Percentiles rank a stretch among this genome's conserved stretches.
Evolutionary conservation across 2,797 vertebrate species (phyloP).

Genomic region (Threskiornis aethiopicus): DNA sequence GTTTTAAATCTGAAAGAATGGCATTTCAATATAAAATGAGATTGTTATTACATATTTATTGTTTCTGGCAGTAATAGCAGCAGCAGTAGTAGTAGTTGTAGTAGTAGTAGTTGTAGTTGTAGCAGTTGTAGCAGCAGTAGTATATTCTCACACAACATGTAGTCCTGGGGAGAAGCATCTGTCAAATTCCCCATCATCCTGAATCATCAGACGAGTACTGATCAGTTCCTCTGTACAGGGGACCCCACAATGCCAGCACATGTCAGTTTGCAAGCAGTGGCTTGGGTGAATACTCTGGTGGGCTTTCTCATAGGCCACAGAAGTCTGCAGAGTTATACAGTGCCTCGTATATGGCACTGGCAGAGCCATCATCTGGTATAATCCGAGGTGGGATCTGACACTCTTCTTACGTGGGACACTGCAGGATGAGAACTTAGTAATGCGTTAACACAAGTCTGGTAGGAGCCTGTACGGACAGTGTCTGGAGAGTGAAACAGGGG

Average conservation of each 20-base stretch:
- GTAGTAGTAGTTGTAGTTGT: background rate
- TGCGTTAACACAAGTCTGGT: background rate
- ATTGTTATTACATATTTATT: background rate
- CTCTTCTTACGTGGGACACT: background rate
- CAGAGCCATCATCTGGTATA: background rate
- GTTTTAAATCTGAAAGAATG: background rate
- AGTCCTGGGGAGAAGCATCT: background rate
- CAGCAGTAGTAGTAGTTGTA: background rate
- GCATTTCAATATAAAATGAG: background rate
- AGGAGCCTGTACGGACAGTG: background rate
- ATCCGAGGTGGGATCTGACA: fast-evolving
- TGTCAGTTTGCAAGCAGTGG: background rate
- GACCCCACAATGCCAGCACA: fast-evolving
- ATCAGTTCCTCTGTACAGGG: background rate
- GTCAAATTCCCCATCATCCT: background rate
- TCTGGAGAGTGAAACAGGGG: background rate
- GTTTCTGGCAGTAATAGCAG: background rate
- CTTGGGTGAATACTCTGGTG: background rate
- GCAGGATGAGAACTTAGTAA: background rate
- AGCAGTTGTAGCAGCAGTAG: background rate
- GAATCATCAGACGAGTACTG: background rate
- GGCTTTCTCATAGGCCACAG: background rate
- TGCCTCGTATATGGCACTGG: background rate
- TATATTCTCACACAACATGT: background rate
- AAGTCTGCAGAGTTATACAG: background rate